Conservation (phyloP, 2,797 vertebrate species). For the Champsocephalus gunnari region DNA sequence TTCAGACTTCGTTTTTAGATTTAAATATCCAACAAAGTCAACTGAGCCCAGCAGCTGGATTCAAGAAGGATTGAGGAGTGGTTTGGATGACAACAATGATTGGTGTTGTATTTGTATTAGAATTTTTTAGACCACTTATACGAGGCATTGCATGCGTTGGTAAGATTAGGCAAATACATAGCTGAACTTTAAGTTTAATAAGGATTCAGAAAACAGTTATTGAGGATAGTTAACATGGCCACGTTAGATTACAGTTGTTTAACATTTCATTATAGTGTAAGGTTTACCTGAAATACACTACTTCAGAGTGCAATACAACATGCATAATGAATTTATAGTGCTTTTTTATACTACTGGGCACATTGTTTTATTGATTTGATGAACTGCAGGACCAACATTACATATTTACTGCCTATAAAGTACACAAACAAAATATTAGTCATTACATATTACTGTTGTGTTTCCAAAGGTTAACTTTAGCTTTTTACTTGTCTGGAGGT, state of each 20-base stretch:
- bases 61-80: neutral
- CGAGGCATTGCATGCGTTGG: too few species aligned
- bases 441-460: neutral
- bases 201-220: neutral
- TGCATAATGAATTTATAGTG: neutral
- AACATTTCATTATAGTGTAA: too few species aligned
- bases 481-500: too few species aligned
- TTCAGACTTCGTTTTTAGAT: constrained; percentile 9
- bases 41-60: neutral
- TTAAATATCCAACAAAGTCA: constrained; percentile 14
- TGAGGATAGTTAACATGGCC: too few species aligned
- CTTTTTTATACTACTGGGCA: neutral
- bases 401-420: too few species aligned
- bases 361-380: neutral
- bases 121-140: neutral
- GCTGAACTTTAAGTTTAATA: too few species aligned
- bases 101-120: neutral
- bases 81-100: neutral
- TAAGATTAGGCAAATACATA: too few species aligned
- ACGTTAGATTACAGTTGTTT: neutral
- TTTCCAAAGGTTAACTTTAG: neutral
- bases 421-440: neutral
- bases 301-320: neutral
- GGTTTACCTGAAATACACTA: neutral
- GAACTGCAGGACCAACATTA: neutral